These are phyloP conservation scores for Lagorchestes hirsutus DNA, from an alignment of 2,797 vertebrate species.

Conservation along the genomic window DNA sequence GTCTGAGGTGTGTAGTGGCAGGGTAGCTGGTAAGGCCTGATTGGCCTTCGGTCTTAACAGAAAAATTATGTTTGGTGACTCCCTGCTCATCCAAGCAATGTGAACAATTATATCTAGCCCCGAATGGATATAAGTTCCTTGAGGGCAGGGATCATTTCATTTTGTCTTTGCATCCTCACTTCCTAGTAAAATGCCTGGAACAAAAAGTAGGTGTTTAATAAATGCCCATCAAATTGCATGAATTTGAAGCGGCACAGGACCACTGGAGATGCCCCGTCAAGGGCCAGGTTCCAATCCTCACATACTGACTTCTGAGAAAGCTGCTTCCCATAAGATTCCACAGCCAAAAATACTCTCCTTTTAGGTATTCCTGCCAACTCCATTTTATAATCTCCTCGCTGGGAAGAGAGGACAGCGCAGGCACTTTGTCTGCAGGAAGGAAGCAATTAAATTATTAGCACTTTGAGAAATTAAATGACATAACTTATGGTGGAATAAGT, in stretches of 20 bases:
- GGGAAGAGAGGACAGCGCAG: conserved; percentile 75
- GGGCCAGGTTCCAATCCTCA: conserved; percentile 54
- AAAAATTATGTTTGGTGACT: neutral
- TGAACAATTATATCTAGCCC: neutral
- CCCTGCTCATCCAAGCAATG: neutral
- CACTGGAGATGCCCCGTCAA: conserved; percentile 35
- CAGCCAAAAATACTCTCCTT: conserved; percentile 71
- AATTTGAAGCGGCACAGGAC: neutral
- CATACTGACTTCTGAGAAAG: conserved; percentile 71
- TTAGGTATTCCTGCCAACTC: conserved; percentile 83
- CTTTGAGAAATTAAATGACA: conserved; percentile 88
- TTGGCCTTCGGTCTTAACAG: neutral
- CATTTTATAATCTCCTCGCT: conserved; percentile 80
- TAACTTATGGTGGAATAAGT: conserved; percentile 87
- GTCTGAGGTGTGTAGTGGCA: neutral
- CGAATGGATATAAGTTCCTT: neutral
- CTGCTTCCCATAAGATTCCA: conserved; percentile 67
- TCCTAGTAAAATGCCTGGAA: neutral
- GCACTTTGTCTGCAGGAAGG: conserved; percentile 88
- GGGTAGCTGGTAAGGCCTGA: neutral
- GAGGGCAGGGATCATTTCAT: neutral
- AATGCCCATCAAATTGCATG: neutral
- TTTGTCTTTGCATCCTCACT: neutral
- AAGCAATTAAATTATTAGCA: conserved; percentile 90
- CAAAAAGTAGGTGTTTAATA: neutral